These are phyloP conservation scores for Clepsis dumicolana DNA, from an alignment of 2,888 invertebrate species.

Conservation along the genomic window DNA sequence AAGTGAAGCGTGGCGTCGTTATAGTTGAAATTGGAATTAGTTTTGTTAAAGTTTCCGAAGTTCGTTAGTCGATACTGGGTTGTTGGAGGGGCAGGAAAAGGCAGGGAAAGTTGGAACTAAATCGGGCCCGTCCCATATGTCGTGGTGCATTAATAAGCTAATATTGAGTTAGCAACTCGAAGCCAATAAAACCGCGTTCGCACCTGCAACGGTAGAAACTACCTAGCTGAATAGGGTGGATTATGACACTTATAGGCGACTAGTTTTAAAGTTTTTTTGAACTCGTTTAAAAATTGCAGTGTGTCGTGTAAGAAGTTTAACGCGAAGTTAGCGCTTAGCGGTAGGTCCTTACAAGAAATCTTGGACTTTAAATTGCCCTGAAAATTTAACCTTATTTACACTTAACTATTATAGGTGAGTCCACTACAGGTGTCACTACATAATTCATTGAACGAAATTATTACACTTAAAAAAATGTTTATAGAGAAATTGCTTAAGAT, in stretches of 20 bases:
- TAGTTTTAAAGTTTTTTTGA: slow-evolving; percentile 1
- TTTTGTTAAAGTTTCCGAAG: slow-evolving; percentile 36
- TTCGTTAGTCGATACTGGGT: slow-evolving; percentile 17
- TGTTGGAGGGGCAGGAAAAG: slow-evolving; percentile 43
- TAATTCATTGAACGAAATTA: no score
- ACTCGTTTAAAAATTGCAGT: not conserved
- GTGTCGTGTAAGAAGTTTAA: not conserved
- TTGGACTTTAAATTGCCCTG: no score
- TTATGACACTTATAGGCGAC: slow-evolving; percentile 22
- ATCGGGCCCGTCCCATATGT: slow-evolving; percentile 47
- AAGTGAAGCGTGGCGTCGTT: slow-evolving; percentile 24
- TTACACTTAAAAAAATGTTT: no score
- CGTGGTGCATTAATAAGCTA: slow-evolving; percentile 66
- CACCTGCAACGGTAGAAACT: slow-evolving; percentile 56
- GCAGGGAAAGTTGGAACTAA: slow-evolving; percentile 43
- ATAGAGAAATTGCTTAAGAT: no score
- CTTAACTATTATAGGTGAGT: no score
- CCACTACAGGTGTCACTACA: no score
- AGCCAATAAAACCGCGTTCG: slow-evolving; percentile 63
- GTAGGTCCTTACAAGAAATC: no score
- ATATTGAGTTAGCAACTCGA: slow-evolving; percentile 70
- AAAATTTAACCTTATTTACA: no score
- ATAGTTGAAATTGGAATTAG: slow-evolving; percentile 35
- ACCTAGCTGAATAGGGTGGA: slow-evolving; percentile 20
- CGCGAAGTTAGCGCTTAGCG: not conserved